Evolutionary conservation across 2,113 vertebrate species (phyloP), one percentile per base, ranked within the genome.

Genomic region (Platysternon megacephalum): DNA sequence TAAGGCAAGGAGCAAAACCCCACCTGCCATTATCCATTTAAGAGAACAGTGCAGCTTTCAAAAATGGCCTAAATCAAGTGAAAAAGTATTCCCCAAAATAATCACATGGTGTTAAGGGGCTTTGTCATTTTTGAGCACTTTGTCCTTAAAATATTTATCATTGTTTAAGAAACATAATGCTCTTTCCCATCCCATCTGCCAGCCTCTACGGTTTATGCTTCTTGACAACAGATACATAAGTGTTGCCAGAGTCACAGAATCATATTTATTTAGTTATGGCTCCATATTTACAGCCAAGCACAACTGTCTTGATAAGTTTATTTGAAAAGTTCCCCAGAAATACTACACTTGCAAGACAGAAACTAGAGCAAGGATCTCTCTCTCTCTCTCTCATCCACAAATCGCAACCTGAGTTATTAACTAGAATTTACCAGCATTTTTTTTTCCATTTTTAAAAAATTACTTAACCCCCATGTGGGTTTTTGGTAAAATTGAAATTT

Each of bases 1-100:
- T 90, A 79, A 98, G 97, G 92, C 96, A 97, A 5, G 1, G 96
- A 93, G 90, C 65, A 93, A 92, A 78, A 80, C 86, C 3, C 1
- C 94, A 94, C 74, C 89, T 84, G 92, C 87, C 29, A 94, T 89
- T 82, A 51, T 84, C 76, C 92, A 95, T 90, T 98, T 97, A 95
- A 96, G 86, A 91, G 84, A 79, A 94, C 88, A 94, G 94, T 79
- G 85, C 22, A 83, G 61, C 82, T 97, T 97, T 96, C 89, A 95
- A 86, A 94, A 95, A 91, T 22, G 94, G 95, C 94, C 83, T 87
- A 84, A 95, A 96, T 80, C 91, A 94, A 94, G 65, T 35, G 49
- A 87, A 91, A 94, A 55, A 46, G 24, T 8, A 85, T 88, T 48
- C n/a, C 51, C 85, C 83, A 61, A 89, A 79, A 87, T 85, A 95